Base-by-base conservation (phyloP, 1,140 invertebrate genomes). In the Amyelois transitella region DNA sequence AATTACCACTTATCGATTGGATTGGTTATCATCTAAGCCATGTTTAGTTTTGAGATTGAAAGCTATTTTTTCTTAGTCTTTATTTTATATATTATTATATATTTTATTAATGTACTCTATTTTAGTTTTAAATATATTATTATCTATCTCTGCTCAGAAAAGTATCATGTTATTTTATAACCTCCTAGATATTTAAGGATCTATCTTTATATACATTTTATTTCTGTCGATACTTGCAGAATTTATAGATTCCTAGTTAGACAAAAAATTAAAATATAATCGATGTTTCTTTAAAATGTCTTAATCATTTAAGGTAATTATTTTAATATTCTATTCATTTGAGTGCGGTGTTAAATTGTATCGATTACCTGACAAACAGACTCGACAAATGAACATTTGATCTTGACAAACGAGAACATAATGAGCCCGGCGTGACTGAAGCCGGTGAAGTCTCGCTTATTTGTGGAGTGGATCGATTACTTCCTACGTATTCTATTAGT, bases 331-430 rank as follows among this genome's bases (percentile, higher is more conserved):
- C 24, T 14, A 25, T 60, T 51, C 54, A 53, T 43, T 44, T 55
- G 20, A 10, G n/a, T 17, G 43, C 38, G 44, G 38, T 22, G 49
- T 21, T 43, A 55, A 66, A 59, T 54, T 60, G 49, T 69, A 64
- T 69, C 62, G 59, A 68, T 69, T 68, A 69, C 66, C 60, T 57
- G 60, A 50, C 55, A 47, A 58, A 69, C 43, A 64, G 20, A 60
- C 18, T 48, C 45, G 57, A 38, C 43, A 53, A 58, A 48, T 52
- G 22, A 53, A 67, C 58, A 72, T 64, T 53, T 47, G 59, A 69
- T 71, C 62, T 69, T 53, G 57, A 59, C 52, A 65, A 74, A 67
- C 62, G 54, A 62, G 66, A 62, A 71, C 69, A 71, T 71, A 68
- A 70, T 53, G 60, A 18, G 44, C 65, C 22, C 32, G 48, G 52